phyloP scores from a whole-genome alignment of 1,140 invertebrate species.

The Asbolus verrucosus region DNA sequence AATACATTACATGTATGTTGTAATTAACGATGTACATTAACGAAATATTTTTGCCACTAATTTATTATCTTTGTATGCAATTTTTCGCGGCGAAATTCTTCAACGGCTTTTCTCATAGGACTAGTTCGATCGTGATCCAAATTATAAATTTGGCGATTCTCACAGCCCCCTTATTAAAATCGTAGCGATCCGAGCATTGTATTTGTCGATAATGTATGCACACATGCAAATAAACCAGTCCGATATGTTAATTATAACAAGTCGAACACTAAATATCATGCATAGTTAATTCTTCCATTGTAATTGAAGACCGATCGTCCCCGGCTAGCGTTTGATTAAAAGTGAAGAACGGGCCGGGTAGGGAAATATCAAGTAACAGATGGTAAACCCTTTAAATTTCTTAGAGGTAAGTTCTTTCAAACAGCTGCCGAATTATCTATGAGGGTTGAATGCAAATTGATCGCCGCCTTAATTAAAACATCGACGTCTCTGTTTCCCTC shows the following conservation, averaged over 20 bases:
- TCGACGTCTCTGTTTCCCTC: slow-evolving; percentile 1
- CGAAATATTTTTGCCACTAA: too few species aligned
- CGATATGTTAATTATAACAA: slow-evolving; percentile 27
- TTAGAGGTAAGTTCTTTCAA: slow-evolving; percentile 28
- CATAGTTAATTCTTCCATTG: slow-evolving; percentile 35
- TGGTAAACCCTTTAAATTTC: slow-evolving; percentile 42
- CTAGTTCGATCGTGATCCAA: background rate
- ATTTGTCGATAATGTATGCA: slow-evolving; percentile 34
- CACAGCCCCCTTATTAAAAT: slow-evolving; percentile 4
- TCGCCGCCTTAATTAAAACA: slow-evolving; percentile 27
- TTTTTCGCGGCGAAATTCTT: background rate
- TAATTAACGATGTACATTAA: too few species aligned
- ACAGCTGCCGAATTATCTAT: slow-evolving; percentile 44
- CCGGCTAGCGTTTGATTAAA: slow-evolving; percentile 33
- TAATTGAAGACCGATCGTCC: slow-evolving; percentile 35
- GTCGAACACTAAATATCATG: slow-evolving; percentile 14
- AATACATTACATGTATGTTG: too few species aligned
- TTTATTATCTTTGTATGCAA: background rate
- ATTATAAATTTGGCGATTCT: background rate
- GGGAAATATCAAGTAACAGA: slow-evolving; percentile 42
- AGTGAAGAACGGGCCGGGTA: background rate
- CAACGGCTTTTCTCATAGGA: background rate
- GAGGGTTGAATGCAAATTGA: slow-evolving; percentile 43
- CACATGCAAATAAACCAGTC: slow-evolving; percentile 43
- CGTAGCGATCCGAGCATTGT: too few species aligned